A percentile compares a stretch with the other conserved stretches of the same genome.
phyloP scores from a whole-genome alignment of 2,797 vertebrate species.

The Manis crassicaudata region DNA sequence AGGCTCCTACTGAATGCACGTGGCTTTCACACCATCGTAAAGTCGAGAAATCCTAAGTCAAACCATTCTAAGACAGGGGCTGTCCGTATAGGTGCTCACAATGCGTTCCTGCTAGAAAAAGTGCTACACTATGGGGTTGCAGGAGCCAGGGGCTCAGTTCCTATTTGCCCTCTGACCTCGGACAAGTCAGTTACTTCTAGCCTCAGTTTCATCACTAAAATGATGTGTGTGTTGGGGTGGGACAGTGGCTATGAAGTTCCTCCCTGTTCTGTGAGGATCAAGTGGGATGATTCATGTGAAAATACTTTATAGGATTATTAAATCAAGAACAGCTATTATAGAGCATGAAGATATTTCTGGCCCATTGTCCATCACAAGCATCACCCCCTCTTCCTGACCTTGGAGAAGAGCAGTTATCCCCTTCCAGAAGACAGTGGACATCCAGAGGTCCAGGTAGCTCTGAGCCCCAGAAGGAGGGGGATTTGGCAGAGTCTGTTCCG shows the following conservation, averaged over 20 bases:
- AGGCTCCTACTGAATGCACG: too few relatives aligned
- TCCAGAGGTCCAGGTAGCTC: neutral
- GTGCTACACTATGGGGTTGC: rapidly evolving
- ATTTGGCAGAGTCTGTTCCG: neutral
- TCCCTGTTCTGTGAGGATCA: neutral
- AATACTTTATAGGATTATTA: neutral
- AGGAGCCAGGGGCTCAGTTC: neutral
- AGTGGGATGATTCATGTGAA: neutral
- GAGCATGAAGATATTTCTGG: neutral
- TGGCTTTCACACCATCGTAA: too few relatives aligned
- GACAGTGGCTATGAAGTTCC: neutral
- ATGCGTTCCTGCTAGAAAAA: neutral
- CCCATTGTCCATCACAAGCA: neutral
- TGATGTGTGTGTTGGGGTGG: rapidly evolving
- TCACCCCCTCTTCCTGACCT: neutral
- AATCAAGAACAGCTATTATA: neutral
- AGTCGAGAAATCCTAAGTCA: too few relatives aligned
- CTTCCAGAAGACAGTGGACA: neutral
- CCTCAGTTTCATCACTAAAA: neutral
- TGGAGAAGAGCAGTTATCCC: neutral
- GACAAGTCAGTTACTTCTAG: neutral
- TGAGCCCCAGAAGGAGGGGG: neutral
- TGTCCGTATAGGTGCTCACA: neutral
- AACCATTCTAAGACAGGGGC: too few relatives aligned
- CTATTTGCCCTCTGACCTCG: neutral